Conservation (phyloP, 2,797 vertebrate species). For the Sarcophilus harrisii region DNA sequence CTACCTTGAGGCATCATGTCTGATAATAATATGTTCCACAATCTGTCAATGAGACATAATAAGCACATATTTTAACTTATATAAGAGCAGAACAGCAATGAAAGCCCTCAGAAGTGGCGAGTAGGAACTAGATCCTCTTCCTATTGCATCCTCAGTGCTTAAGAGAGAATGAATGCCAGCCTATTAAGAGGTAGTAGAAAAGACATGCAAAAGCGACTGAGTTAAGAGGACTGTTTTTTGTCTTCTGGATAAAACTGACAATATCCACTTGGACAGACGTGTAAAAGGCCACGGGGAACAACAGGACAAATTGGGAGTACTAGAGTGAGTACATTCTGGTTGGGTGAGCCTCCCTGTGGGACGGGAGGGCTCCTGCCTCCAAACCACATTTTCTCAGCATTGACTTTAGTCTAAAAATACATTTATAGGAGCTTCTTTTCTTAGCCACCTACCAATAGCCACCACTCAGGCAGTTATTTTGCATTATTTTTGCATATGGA, state of each 20-base stretch:
- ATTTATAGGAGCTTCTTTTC: conserved; percentile 22
- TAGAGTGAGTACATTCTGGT: not conserved
- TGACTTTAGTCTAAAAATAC: not conserved
- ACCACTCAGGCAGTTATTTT: conserved; percentile 12
- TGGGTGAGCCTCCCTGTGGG: conserved; percentile 16
- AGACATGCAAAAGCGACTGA: not conserved
- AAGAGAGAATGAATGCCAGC: conserved; percentile 48
- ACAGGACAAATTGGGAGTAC: not conserved
- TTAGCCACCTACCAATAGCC: not conserved
- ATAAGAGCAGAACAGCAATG: conserved; percentile 45
- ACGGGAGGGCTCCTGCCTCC: not conserved
- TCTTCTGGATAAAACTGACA: not conserved
- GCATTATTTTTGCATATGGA: conserved; percentile 16
- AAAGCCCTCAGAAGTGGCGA: conserved; percentile 43
- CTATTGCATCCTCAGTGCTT: conserved; percentile 42
- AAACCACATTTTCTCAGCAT: conserved; percentile 43
- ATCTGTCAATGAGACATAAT: conserved; percentile 47
- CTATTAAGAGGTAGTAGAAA: conserved; percentile 37
- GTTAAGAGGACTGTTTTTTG: not conserved
- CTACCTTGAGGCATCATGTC: conserved; percentile 64
- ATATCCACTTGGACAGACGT: conserved; percentile 9
- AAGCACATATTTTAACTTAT: conserved; percentile 51
- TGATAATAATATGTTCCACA: conserved; percentile 66
- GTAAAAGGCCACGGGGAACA: conserved; percentile 12
- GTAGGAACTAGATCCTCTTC: conserved; percentile 45